Evolutionary conservation across 2,797 vertebrate species (phyloP), one percentile per base, ranked within the genome.

Genomic region (Clarias pachynema): DNA sequence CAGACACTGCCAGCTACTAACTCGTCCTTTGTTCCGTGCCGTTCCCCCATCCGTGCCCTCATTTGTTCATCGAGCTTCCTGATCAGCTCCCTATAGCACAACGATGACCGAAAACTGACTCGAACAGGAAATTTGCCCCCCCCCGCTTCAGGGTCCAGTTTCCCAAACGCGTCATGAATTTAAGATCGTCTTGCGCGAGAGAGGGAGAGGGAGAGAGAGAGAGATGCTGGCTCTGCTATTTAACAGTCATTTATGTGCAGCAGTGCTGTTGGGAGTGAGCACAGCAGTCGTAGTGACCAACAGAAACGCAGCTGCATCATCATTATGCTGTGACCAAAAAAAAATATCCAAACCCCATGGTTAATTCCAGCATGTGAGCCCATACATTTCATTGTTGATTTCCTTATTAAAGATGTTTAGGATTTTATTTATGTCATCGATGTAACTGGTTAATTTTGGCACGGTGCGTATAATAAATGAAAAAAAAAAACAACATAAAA

Each of bases 11-110:
- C 16, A 5, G 81, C 81, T 73, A n/a, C 73, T 73, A 70, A 62
- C 56, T 37, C 34, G 9, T 62, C 68, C 68, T 82, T 44, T 37
- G n/a, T 65, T 80, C 34, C 65, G 68, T 24, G 57, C 16, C 34
- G 14, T 20, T 62, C 81, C 68, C 56, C 72, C 2, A 20, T 60
- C 72, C 56, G 26, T 73, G 56, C 57, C 81, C 81, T 73, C 31
- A 29, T 73, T 72, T 72, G 53, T 59, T 72, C 68, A 40, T 59
- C 20, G 22, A 5, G 24, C 53, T 79, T 12, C 78, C 60, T 49
- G 78, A 80, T 3, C 62, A 12, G 40, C 37, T 80, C 78, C 34
- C 78, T 12, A 10, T n/a, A 49, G 78, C 78, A 49, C 16, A 12
- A 29, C 40, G 8, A 2, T 2, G 1, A 80, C 2, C n/a, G 3